phyloP scores from a whole-genome alignment of 2,113 vertebrate genomes.

The Psittacula cyanocephala region DNA sequence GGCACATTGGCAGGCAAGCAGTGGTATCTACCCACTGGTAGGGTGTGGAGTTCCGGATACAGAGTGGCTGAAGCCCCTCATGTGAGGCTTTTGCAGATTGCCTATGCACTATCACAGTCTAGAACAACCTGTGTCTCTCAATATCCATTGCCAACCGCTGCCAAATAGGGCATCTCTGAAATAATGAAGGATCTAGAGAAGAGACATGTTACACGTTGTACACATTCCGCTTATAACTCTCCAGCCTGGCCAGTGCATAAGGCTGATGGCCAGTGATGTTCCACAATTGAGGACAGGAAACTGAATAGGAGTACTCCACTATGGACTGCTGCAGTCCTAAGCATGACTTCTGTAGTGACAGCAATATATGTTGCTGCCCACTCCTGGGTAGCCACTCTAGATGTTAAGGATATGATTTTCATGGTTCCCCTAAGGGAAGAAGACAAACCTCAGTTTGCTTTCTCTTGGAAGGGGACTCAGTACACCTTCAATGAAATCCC shows the following conservation, averaged over 20 bases:
- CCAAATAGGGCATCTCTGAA: not conserved
- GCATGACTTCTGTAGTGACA: not conserved
- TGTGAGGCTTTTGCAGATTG: not conserved
- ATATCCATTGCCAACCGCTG: not conserved
- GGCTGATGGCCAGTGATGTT: not conserved
- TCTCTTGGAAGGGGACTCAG: not conserved
- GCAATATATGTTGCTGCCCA: not conserved
- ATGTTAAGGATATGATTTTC: not conserved
- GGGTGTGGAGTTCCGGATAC: not conserved
- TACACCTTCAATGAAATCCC: not conserved
- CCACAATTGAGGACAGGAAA: not conserved
- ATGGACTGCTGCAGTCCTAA: not conserved
- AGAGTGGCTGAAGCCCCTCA: not conserved
- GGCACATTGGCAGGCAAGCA: not conserved
- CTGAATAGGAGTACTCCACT: not conserved
- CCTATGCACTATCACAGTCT: not conserved
- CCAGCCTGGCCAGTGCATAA: not conserved
- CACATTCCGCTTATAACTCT: not conserved
- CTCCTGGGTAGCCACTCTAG: not conserved
- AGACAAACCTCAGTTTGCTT: not conserved
- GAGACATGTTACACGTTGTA: not conserved
- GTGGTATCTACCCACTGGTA: not conserved
- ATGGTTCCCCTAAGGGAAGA: not conserved
- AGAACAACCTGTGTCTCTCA: not conserved
- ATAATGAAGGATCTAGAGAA: not conserved